Evolutionary conservation across 2,113 vertebrate species (phyloP), one percentile per base, ranked within the genome.

Genomic region (Sporophila hypoxantha): DNA sequence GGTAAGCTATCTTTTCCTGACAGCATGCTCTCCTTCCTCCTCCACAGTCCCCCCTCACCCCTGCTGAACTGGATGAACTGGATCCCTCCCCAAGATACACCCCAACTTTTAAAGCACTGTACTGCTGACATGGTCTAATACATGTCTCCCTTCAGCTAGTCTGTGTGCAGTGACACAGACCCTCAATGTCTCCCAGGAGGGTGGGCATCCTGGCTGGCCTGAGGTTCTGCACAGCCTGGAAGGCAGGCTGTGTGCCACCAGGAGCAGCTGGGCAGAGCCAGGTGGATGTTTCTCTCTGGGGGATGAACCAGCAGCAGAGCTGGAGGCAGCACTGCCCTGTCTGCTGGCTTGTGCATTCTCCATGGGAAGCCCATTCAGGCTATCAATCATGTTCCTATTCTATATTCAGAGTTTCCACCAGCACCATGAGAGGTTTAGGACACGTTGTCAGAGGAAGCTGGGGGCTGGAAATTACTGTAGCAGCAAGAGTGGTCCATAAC

Each of bases 51-150:
- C 83, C 83, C 47, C 42, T 76, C 41, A 47, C 52, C 73, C 73
- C 76, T 67, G 88, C 62, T 53, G 74, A 88, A 86, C 91, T 92
- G 90, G 92, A 91, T 32, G 25, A 64, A 75, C 79, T 90, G 81
- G 75, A 92, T 91, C 56, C 46, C 69, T 90, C 69, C 77, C 65
- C 50, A 76, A 94, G 94, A 92, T 95, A 93, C 71, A 89, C 73
- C 88, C 73, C 59, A 52, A 75, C n/a, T 70, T 85, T 62, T 69
- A 70, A 91, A 89, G 83, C 41, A 2, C 12, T 2, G 3, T 29
- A 6, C 20, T 68, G 78, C 79, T 93, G 87, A 91, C 87, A 26
- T 14, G 65, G 37, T 71, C 49, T 78, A 82, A 87, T 53, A 80
- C 76, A 50, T 4, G 6, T 74, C 73, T 94, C 52, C 3, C 4